Base-by-base conservation (phyloP, 2,113 vertebrate species). In the Morone saxatilis region DNA sequence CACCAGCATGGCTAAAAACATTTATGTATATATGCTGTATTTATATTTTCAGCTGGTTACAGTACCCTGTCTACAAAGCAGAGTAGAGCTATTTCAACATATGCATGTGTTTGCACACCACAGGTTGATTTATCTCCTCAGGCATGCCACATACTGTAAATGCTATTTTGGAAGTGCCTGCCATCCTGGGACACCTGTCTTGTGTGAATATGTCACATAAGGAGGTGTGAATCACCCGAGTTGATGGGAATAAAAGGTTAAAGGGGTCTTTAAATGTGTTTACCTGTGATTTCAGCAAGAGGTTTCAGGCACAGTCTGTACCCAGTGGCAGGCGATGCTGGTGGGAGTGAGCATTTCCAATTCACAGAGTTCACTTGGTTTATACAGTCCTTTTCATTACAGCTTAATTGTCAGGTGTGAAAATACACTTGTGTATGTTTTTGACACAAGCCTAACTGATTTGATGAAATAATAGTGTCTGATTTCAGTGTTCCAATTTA, bases 401-500 rank as follows among this genome's bases (percentile, higher is more conserved):
- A 71, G 45, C 67, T 12, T 53, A 25, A 73, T 36, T n/a, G 40
- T 43, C 43, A 12, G 9, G 51, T 6, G 3, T 59, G 36, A 22
- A 74, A 48, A 60, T 53, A 45, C 1, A 45, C 38, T 41, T 31
- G 31, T 31, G 36, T 66, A 25, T 43, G 12, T 14, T 17, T 43
- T 57, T 68, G 19, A 41, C 36, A 63, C 0, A 31, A 51, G 14
- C 38, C 16, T 67, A 31, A 63, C 45, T 38, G 36, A 68, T 67
- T 36, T 77, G 8, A 71, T 71, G 12, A 73, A 41, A 68, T 22
- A 9, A 51, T 40, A 19, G 10, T 40, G 13, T 73, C 51, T 57
- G 13, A 38, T n/a, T 84, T 73, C 13, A 77, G 20, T 53, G 80
- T 78, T 77, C 80, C 71, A 84, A 79, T 85, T 86, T 73, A 68